Evolutionary conservation across 2,797 vertebrate genomes (phyloP).

Genomic region (Hyperoplus lanceolatus): DNA sequence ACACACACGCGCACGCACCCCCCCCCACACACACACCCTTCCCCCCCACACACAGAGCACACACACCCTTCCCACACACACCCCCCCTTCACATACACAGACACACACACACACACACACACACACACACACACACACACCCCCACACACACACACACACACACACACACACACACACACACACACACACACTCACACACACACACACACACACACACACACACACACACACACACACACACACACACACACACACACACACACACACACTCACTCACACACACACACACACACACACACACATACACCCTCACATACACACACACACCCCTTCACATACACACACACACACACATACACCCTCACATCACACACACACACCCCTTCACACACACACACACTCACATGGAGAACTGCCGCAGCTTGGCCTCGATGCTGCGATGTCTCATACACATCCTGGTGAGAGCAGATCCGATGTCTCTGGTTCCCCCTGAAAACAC

Average conservation of each 20-base stretch:
- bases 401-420: constrained; percentile 84
- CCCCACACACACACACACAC: constrained; percentile 27
- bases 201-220: constrained; percentile 32
- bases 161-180: not conserved
- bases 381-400: constrained; percentile 20
- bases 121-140: constrained; percentile 19
- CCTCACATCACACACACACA: too few relatives aligned
- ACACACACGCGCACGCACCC: constrained; percentile 11
- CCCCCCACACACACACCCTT: not conserved
- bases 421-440: constrained; percentile 85
- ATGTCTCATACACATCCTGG: constrained; percentile 87
- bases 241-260: constrained; percentile 15
- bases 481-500: constrained; percentile 80
- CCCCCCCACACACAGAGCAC: not conserved
- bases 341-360: too few relatives aligned
- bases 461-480: constrained; percentile 85
- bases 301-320: not conserved
- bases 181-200: too few relatives aligned
- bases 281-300: constrained; percentile 24
- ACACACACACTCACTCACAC: constrained; percentile 24
- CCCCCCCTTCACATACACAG: constrained; percentile 18
- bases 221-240: constrained; percentile 29
- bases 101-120: constrained; percentile 14
- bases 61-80: constrained; percentile 19
- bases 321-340: constrained; percentile 8